Evolutionary conservation across 2,113 vertebrate species (phyloP).

Genomic region (Saguinus midas): DNA sequence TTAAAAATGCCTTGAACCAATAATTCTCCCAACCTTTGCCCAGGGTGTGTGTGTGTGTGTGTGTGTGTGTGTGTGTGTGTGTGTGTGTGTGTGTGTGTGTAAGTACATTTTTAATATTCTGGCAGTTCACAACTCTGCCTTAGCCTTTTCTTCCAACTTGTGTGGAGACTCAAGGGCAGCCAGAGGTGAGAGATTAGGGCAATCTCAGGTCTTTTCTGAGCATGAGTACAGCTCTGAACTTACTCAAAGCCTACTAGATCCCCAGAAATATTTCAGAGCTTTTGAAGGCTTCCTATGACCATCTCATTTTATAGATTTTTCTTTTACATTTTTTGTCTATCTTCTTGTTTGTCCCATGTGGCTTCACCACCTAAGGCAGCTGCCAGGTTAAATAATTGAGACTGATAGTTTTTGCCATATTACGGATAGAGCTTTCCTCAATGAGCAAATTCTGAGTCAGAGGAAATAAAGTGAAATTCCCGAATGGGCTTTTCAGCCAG

Average conservation of each 20-base stretch:
- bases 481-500: background rate
- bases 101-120: background rate
- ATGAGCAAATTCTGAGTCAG: background rate
- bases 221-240: background rate
- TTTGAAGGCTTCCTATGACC: background rate
- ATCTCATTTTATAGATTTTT: background rate
- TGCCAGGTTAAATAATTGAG: background rate
- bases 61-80: too few species aligned
- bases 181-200: background rate
- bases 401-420: slow-evolving; percentile 9
- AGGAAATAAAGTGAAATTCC: background rate
- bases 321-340: background rate
- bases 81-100: background rate
- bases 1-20: background rate
- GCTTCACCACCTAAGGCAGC: background rate
- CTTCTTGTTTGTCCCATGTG: background rate
- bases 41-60: background rate
- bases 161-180: background rate
- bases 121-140: background rate
- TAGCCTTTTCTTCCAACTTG: background rate
- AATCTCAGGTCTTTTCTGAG: background rate
- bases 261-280: background rate
- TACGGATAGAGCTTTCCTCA: background rate
- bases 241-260: background rate
- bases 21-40: background rate